phyloP scores from a whole-genome alignment of 2,113 vertebrate species.

The Tricholaema leucomelas region DNA sequence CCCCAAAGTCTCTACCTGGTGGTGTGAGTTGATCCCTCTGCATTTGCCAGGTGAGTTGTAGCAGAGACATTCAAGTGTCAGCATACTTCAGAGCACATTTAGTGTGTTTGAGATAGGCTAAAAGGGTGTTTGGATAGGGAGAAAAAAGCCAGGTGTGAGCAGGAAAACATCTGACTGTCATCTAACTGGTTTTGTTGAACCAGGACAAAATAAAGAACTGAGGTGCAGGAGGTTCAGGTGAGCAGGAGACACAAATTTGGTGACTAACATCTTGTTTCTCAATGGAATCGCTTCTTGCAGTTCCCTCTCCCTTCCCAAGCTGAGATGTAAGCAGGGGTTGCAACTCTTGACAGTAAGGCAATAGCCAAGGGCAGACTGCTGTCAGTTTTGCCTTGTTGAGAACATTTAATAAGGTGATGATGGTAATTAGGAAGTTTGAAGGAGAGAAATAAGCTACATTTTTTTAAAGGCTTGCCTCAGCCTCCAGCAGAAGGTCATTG shows the following conservation, averaged over 20 bases:
- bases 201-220: background rate
- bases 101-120: background rate
- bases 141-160: background rate
- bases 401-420: background rate
- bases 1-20: background rate
- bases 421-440: background rate
- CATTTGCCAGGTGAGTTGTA: constrained; percentile 33
- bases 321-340: background rate
- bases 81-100: rapidly evolving
- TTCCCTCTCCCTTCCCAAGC: background rate
- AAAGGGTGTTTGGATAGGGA: background rate
- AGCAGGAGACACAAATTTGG: background rate
- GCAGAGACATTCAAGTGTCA: background rate
- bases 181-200: background rate
- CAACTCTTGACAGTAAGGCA: background rate
- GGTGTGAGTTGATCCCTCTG: background rate
- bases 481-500: rapidly evolving
- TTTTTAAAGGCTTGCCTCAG: background rate
- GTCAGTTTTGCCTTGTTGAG: background rate
- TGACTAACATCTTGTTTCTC: rapidly evolving
- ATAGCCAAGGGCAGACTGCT: background rate
- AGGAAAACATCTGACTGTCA: background rate
- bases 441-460: rapidly evolving
- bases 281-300: background rate
- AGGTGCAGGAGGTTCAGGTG: background rate